Evolutionary conservation across 2,888 invertebrate genomes (phyloP).

Genomic region (Scaptomyza polygonia): DNA sequence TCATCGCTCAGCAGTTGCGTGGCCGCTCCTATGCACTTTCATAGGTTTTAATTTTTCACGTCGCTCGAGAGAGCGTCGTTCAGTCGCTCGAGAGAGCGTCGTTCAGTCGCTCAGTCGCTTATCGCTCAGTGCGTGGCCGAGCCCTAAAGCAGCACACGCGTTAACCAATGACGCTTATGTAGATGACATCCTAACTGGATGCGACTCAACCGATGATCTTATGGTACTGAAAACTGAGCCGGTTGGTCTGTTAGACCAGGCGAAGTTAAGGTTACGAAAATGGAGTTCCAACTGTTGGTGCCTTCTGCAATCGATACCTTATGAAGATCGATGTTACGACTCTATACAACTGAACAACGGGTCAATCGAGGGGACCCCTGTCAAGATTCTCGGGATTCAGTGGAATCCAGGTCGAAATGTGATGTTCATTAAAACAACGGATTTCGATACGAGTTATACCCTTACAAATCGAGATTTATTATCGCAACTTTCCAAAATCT

Average conservation of each 20-base stretch:
- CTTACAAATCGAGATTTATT: not conserved
- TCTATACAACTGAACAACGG: not conserved
- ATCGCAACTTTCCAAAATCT: not conserved
- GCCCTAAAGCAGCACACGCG: not conserved
- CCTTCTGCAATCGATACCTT: not conserved
- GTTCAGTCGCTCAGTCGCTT: too few species aligned
- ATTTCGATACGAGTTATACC: not conserved
- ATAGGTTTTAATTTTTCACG: too few species aligned
- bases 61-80: too few species aligned
- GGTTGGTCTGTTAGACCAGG: not conserved
- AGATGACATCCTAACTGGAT: too few species aligned
- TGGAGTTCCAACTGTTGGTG: not conserved
- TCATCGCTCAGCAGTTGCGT: too few species aligned
- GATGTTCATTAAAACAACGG: not conserved
- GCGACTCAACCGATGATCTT: not conserved
- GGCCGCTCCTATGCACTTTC: too few species aligned
- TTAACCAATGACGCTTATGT: not conserved
- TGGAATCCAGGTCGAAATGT: not conserved
- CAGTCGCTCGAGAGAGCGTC: too few species aligned
- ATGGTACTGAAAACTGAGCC: not conserved
- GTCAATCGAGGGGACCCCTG: too few species aligned
- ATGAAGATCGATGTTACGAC: not conserved
- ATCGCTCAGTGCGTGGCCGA: too few species aligned
- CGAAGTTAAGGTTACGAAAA: not conserved
- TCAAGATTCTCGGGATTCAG: not conserved